Base-by-base conservation (phyloP, 1,140 invertebrate genomes). In the Eriosoma lanigerum region DNA sequence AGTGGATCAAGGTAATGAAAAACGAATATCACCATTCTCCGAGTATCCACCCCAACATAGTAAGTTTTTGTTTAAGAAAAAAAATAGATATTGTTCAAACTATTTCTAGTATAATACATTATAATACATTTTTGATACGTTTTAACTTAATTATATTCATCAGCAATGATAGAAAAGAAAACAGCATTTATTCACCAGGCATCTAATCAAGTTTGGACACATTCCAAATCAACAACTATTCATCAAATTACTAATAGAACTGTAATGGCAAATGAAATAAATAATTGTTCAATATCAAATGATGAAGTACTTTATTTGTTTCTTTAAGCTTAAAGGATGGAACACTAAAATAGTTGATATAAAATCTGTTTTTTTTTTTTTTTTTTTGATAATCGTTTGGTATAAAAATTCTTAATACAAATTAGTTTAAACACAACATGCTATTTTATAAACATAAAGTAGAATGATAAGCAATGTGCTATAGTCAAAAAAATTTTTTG, bases 171-270 rank as follows among this genome's bases (percentile, higher is more conserved):
- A 13, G 75, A 78, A 62, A 78, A 78, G 44, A 78, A 78, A 78
- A 78, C 73, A 58, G 52, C 52, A 56, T 76, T 60, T 78, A 60
- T 78, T 60, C 75, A 62, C 26, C 75, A 78, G 5, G 56, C 75
- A 26, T 78, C 75, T n/a, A 78, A 52, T 78, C 75, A 78, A 60
- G 38, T 60, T 46, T 78, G 75, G 75, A 78, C 75, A 48, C 75
- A 78, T 46, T 78, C 75, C 15, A 78, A 62, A 62, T 78, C 75
- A 9, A 78, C 56, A 19, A 60, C 75, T 26, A 46, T 78, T 46
- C 75, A 78, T 44, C 75, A 78, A 78, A 78, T 78, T 48, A 60
- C 38, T 48, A 78, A 78, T 46, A 56, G 38, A 62, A 78, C 54
- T n/a, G 32, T 78, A 48, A n/a, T 78, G 19, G 13, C 56, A 17